A percentile compares a stretch with the other conserved stretches of the same genome.
Evolutionary conservation across 2,797 vertebrate genomes (phyloP).

Genomic region (Otolemur crassicaudatus): DNA sequence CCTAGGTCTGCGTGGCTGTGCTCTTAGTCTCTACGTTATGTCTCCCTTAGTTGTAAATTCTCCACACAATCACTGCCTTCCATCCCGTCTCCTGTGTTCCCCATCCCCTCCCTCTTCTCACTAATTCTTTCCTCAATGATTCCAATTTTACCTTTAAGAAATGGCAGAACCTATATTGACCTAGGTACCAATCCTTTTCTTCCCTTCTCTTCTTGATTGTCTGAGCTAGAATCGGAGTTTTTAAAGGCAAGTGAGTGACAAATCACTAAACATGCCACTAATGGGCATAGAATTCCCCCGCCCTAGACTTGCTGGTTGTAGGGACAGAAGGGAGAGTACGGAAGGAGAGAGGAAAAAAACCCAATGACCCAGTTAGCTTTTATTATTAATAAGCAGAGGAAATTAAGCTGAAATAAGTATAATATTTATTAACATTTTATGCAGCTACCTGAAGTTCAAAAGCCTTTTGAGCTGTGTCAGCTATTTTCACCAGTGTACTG

Average conservation of each 20-base stretch:
- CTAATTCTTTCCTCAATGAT: not conserved
- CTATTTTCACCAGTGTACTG: constrained; percentile 79
- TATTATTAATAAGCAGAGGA: constrained; percentile 87
- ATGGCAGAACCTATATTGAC: not conserved
- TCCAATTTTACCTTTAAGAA: not conserved
- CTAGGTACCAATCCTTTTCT: not conserved
- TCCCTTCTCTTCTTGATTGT: constrained; percentile 64
- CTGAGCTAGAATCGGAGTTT: constrained; percentile 78
- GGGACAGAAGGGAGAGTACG: not conserved
- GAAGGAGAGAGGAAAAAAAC: not conserved
- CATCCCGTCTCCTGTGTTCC: not conserved
- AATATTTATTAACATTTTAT: constrained; percentile 87
- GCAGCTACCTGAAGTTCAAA: constrained; percentile 85
- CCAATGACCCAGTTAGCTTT: constrained; percentile 80
- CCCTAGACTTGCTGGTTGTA: not conserved
- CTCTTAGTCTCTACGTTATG: fast-evolving
- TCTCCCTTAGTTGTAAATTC: not conserved
- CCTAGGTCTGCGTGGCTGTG: not conserved
- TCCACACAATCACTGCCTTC: fast-evolving
- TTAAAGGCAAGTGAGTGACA: constrained; percentile 82
- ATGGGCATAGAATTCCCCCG: constrained; percentile 82
- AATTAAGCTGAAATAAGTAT: constrained; percentile 87
- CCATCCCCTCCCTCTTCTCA: not conserved
- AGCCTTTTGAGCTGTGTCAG: constrained; percentile 85
- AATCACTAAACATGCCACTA: constrained; percentile 80